Evolutionary conservation across 2,797 vertebrate genomes (phyloP).

Genomic region (Gila robusta): DNA sequence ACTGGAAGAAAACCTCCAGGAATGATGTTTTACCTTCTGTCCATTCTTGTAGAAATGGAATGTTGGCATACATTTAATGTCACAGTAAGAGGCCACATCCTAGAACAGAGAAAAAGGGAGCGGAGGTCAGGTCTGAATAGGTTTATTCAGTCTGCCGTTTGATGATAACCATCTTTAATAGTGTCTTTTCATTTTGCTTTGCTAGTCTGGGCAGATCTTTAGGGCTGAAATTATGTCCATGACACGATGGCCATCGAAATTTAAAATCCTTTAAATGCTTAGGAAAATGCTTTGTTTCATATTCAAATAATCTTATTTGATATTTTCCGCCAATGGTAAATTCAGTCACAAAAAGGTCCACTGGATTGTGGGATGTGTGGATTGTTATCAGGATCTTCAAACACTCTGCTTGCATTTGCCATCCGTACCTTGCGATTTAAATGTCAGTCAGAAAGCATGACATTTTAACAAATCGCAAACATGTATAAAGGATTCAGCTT

Average conservation of each 20-base stretch:
- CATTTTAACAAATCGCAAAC: constrained; percentile 37
- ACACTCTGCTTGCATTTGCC: not conserved
- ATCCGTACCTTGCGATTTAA: constrained; percentile 1
- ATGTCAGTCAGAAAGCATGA: constrained; percentile 40
- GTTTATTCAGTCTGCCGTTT: not conserved
- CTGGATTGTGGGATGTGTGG: not conserved
- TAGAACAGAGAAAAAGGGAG: constrained; percentile 61
- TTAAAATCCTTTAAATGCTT: not conserved
- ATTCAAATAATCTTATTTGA: not conserved
- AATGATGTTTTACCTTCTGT: constrained; percentile 75
- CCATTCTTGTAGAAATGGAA: constrained; percentile 88
- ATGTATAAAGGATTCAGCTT: not conserved
- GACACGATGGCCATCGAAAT: not conserved
- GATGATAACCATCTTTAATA: constrained; percentile 45
- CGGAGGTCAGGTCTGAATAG: not conserved
- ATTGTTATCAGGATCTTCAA: constrained; percentile 22
- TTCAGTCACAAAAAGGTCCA: not conserved
- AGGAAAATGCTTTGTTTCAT: constrained; percentile 2
- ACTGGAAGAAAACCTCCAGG: not conserved
- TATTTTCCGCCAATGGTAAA: not conserved
- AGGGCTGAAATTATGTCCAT: not conserved
- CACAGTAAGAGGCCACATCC: constrained; percentile 82
- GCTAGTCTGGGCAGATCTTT: not conserved
- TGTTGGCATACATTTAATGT: constrained; percentile 89
- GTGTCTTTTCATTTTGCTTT: constrained; percentile 32